These are phyloP conservation scores for Arrhopalites spinosus DNA, from an alignment of 2,888 invertebrate genomes.

Conservation along the genomic window DNA sequence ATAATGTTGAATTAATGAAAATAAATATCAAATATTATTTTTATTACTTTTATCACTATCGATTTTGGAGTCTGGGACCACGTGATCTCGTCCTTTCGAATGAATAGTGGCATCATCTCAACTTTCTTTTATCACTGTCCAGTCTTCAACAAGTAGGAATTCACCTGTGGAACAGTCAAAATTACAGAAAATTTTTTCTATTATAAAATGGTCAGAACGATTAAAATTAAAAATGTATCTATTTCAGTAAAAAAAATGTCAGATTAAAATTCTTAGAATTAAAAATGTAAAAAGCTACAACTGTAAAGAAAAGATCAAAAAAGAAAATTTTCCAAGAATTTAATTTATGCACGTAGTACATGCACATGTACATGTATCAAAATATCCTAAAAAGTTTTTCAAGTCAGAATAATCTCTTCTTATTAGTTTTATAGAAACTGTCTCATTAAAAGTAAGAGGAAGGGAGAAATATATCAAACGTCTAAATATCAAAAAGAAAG, in stretches of 20 bases:
- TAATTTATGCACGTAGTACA: too few species aligned
- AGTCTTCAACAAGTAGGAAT: not conserved
- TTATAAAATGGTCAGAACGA: not conserved
- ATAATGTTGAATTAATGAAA: too few species aligned
- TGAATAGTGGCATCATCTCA: conserved; percentile 70
- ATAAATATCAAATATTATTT: too few species aligned
- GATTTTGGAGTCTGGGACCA: conserved; percentile 73
- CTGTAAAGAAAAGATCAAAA: too few species aligned
- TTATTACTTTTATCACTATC: conserved; percentile 64
- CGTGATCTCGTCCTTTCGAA: conserved; percentile 69
- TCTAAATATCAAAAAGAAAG: too few species aligned
- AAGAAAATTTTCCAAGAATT: too few species aligned
- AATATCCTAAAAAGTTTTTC: too few species aligned
- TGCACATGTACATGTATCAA: too few species aligned
- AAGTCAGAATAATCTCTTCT: too few species aligned
- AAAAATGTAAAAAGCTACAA: not conserved
- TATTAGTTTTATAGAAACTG: too few species aligned
- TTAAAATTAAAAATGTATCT: not conserved
- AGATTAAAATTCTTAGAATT: not conserved
- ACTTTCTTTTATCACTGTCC: not conserved
- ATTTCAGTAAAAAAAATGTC: not conserved
- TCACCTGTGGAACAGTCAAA: conserved; percentile 16
- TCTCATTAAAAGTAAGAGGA: too few species aligned
- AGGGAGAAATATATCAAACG: too few species aligned
- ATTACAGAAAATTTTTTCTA: not conserved